A percentile compares a stretch with the other conserved stretches of the same genome.
Conservation (phyloP, 2,797 vertebrate genomes). For the Schizopygopsis malacanthus region DNA sequence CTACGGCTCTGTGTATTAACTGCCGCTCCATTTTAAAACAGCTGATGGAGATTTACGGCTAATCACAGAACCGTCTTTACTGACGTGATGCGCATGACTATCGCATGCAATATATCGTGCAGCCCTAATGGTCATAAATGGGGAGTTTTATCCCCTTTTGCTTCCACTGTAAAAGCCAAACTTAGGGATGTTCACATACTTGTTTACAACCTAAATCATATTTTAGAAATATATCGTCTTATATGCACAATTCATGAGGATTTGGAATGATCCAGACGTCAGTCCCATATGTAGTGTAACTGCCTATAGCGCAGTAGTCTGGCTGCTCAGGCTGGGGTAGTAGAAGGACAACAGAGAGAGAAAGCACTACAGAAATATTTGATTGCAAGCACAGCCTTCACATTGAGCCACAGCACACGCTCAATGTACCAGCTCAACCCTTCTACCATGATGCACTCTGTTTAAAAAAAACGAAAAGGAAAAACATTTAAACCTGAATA, state of each 20-base stretch:
- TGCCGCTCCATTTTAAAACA: too few species aligned
- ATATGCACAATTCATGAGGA: background rate
- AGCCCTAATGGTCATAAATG: background rate
- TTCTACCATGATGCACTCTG: slow-evolving; percentile 3
- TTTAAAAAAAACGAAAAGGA: background rate
- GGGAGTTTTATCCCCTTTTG: background rate
- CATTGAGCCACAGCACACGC: slow-evolving; percentile 46
- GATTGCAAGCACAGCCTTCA: slow-evolving; percentile 67
- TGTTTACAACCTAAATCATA: background rate
- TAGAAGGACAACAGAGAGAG: slow-evolving; percentile 66
- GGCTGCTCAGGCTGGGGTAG: slow-evolving; percentile 39
- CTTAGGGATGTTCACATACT: background rate
- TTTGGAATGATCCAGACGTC: background rate
- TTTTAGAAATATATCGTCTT: background rate
- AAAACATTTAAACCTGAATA: slow-evolving; percentile 9
- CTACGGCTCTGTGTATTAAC: too few species aligned
- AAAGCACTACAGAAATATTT: slow-evolving; percentile 75
- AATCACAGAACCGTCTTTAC: too few species aligned
- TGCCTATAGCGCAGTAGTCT: slow-evolving; percentile 24
- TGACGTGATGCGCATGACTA: too few species aligned
- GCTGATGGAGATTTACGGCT: too few species aligned
- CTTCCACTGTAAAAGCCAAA: background rate
- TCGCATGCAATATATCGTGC: too few species aligned
- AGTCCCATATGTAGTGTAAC: slow-evolving; percentile 24
- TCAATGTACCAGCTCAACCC: slow-evolving; percentile 48